Conservation (phyloP, 2,797 vertebrate species). For the Bovichtus variegatus region DNA sequence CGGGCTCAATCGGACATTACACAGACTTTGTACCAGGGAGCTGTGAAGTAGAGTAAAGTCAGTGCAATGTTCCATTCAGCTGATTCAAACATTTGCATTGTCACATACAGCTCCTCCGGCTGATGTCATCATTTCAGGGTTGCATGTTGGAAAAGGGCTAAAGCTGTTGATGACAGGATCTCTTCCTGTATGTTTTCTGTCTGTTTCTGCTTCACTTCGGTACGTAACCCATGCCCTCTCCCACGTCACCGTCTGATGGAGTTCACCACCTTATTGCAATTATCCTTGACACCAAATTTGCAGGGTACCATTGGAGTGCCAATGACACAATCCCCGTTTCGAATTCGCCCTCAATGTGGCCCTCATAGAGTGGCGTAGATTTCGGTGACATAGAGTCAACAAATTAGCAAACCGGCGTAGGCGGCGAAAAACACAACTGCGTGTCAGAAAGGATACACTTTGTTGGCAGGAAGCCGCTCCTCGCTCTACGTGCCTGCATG, state of each 20-base stretch:
- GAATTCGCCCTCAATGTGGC: slow-evolving; percentile 9
- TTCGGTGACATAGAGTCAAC: slow-evolving; percentile 33
- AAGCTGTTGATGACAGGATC: slow-evolving; percentile 10
- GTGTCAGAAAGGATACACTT: neutral
- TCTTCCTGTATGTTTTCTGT: neutral
- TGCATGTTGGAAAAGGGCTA: too few species aligned
- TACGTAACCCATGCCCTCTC: slow-evolving; percentile 17
- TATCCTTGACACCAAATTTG: slow-evolving; percentile 48
- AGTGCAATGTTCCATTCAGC: too few species aligned
- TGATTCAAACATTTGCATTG: too few species aligned
- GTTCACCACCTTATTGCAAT: slow-evolving; percentile 39
- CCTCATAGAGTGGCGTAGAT: neutral
- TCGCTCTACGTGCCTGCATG: slow-evolving; percentile 5
- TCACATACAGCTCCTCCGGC: too few species aligned
- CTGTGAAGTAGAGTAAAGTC: too few species aligned
- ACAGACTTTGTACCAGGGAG: too few species aligned
- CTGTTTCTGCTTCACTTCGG: slow-evolving; percentile 29
- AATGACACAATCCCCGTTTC: slow-evolving; percentile 27
- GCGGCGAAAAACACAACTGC: slow-evolving; percentile 2
- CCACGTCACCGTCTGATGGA: slow-evolving; percentile 42
- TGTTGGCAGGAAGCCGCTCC: slow-evolving; percentile 18
- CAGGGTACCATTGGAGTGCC: slow-evolving; percentile 7
- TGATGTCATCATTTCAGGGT: too few species aligned
- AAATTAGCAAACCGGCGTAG: slow-evolving; percentile 31
- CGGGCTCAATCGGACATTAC: too few species aligned